These are phyloP conservation scores for Polypedilum pembai DNA, from an alignment of 1,140 invertebrate species.

Conservation along the genomic window DNA sequence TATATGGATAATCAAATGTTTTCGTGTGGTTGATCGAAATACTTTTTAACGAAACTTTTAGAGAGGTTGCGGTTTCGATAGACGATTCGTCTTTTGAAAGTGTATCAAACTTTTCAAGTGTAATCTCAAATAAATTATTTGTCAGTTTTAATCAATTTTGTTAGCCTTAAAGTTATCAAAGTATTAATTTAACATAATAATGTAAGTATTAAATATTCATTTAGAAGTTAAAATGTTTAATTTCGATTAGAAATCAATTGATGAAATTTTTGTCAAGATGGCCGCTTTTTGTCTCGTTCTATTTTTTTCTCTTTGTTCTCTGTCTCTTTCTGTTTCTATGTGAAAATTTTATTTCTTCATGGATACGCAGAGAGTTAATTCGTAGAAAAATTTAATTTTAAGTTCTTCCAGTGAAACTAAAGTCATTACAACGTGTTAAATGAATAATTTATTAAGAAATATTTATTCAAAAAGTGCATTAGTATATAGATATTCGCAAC, in stretches of 20 bases:
- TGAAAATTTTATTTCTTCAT: slow-evolving; percentile 7
- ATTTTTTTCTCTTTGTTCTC: neutral
- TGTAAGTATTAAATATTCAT: neutral
- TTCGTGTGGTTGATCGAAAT: too few species aligned
- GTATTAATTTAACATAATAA: neutral
- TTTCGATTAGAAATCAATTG: neutral
- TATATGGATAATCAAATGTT: too few species aligned
- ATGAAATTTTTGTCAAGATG: neutral
- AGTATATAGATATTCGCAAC: neutral
- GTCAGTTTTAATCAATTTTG: too few species aligned
- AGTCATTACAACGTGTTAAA: neutral
- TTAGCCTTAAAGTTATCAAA: neutral
- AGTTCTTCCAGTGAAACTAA: neutral
- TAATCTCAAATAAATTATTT: too few species aligned
- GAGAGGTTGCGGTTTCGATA: too few species aligned
- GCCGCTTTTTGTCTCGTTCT: neutral
- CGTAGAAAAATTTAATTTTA: neutral
- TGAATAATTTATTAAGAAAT: neutral
- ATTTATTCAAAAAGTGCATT: slow-evolving; percentile 2
- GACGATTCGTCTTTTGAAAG: too few species aligned
- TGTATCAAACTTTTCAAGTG: too few species aligned
- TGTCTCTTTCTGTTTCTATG: neutral
- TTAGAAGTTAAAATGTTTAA: neutral
- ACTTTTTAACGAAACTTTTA: too few species aligned
- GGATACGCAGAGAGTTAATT: neutral